Evolutionary conservation across 1,140 invertebrate genomes (phyloP).

Genomic region (Thrips palmi): DNA sequence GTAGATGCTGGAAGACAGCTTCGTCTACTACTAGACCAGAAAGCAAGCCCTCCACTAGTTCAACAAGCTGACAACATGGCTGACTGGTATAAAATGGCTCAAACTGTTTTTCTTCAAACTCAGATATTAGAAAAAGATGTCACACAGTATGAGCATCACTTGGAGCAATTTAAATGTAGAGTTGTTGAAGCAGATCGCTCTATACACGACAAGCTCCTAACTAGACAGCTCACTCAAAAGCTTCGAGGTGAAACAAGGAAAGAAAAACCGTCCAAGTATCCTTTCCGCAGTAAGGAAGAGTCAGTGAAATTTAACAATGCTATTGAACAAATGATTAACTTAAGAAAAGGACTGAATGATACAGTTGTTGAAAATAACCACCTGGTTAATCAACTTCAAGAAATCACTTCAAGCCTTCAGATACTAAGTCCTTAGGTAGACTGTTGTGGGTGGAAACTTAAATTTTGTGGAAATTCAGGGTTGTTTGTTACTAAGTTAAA

Average conservation of each 20-base stretch:
- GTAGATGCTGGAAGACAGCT: slow-evolving; percentile 11
- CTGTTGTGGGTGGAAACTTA: no score
- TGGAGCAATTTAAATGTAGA: slow-evolving; percentile 18
- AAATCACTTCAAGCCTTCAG: slow-evolving; percentile 16
- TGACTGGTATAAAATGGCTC: slow-evolving; percentile 72
- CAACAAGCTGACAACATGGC: slow-evolving; percentile 50
- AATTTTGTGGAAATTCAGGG: no score
- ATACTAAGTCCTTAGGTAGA: no score
- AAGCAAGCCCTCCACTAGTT: slow-evolving; percentile 42
- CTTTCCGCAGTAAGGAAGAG: slow-evolving; percentile 6
- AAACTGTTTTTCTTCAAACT: slow-evolving; percentile 53
- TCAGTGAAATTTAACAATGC: slow-evolving; percentile 18
- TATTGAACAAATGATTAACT: slow-evolving; percentile 25
- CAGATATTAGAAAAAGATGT: slow-evolving; percentile 58
- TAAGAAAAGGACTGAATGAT: slow-evolving; percentile 26
- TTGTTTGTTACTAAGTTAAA: no score
- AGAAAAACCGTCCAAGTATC: background rate
- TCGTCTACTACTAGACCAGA: slow-evolving; percentile 38
- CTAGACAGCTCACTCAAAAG: background rate
- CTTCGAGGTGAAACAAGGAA: background rate
- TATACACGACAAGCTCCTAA: slow-evolving; percentile 18
- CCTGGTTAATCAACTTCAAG: slow-evolving; percentile 24
- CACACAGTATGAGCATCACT: slow-evolving; percentile 28
- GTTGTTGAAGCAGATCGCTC: slow-evolving; percentile 14
- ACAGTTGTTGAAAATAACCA: slow-evolving; percentile 26